Conservation (phyloP, 2,113 vertebrate genomes). For the Litocranius walleri region DNA sequence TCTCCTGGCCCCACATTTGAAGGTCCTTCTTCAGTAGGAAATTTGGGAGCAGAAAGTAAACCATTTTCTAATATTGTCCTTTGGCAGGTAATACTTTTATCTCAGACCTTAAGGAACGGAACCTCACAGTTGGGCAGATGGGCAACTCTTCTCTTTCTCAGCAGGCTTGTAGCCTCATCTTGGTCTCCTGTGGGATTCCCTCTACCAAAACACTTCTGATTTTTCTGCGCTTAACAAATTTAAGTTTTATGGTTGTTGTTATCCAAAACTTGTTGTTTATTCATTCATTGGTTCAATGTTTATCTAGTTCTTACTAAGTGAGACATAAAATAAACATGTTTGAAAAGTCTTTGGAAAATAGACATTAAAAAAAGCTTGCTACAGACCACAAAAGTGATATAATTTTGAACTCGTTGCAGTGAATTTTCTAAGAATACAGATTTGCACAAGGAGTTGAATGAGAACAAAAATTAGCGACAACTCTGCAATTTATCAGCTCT, state of each 20-base stretch:
- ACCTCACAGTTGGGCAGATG: fast-evolving
- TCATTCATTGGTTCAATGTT: neutral
- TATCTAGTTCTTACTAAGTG: neutral
- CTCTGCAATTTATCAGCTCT: neutral
- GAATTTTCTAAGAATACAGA: neutral
- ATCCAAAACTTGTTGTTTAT: neutral
- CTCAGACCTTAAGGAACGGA: neutral
- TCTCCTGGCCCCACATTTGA: neutral
- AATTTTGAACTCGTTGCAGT: neutral
- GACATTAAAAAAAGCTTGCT: neutral
- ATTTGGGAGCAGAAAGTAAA: slow-evolving; percentile 6
- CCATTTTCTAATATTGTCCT: neutral
- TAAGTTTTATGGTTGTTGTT: slow-evolving; percentile 33
- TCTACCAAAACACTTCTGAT: slow-evolving; percentile 42
- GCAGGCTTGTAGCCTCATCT: neutral
- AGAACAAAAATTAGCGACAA: neutral
- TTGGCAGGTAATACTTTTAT: slow-evolving; percentile 21
- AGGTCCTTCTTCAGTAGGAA: neutral
- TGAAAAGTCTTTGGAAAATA: neutral
- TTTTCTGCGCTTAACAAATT: slow-evolving; percentile 55
- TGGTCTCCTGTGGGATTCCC: neutral
- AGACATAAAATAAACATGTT: neutral
- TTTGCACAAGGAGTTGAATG: neutral
- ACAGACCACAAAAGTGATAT: neutral
- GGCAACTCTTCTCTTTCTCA: neutral